Percentiles rank a stretch among this genome's conserved stretches.
phyloP scores from a whole-genome alignment of 2,113 vertebrate genomes.

The Calyptomena viridis region DNA sequence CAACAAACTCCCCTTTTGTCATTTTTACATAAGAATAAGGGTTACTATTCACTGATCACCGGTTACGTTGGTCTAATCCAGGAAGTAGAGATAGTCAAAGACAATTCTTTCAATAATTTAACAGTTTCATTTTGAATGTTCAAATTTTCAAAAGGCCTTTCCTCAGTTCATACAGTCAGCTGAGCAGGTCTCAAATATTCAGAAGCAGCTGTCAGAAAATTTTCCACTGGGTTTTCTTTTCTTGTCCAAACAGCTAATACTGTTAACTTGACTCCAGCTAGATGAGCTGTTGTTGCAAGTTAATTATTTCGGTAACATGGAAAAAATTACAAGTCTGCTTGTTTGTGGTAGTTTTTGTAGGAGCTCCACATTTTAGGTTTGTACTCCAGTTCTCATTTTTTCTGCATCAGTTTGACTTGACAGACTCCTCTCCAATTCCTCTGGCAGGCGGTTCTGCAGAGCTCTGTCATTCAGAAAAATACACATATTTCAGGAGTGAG shows the following conservation, averaged over 20 bases:
- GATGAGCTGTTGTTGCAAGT: neutral
- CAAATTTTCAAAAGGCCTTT: neutral
- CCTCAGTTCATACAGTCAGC: neutral
- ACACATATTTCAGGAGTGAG: neutral
- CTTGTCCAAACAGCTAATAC: neutral
- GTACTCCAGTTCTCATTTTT: neutral
- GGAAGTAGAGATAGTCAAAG: neutral
- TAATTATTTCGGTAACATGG: neutral
- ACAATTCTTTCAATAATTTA: neutral
- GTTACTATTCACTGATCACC: neutral
- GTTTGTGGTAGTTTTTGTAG: neutral
- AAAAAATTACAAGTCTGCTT: slow-evolving; percentile 7
- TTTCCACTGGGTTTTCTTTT: slow-evolving; percentile 31
- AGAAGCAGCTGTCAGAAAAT: slow-evolving; percentile 24
- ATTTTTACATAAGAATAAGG: neutral
- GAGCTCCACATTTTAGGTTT: neutral
- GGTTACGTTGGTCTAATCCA: neutral
- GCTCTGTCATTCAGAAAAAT: slow-evolving; percentile 1
- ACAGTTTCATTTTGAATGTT: neutral
- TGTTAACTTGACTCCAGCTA: neutral
- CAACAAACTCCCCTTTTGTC: neutral
- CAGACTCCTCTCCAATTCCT: neutral
- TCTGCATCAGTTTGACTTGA: neutral
- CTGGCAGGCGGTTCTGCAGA: neutral
- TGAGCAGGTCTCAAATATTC: slow-evolving; percentile 9